A percentile compares a stretch with the other conserved stretches of the same genome.
These are phyloP conservation scores for Dasysyrphus tricinctus DNA, from an alignment of 2,888 invertebrate genomes.

Conservation along the genomic window DNA sequence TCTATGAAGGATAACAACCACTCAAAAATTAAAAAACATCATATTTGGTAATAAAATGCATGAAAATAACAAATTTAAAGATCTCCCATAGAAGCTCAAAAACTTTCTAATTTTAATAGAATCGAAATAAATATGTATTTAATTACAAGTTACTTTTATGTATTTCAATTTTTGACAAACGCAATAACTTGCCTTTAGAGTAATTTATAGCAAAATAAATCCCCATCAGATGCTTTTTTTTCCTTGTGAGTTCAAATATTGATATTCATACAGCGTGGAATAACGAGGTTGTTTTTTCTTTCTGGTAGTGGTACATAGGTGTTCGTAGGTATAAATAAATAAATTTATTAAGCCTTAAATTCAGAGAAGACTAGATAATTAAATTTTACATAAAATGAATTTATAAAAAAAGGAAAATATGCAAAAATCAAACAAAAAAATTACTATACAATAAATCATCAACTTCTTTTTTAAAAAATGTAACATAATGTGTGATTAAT, in stretches of 20 bases:
- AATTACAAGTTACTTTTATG: too few relatives aligned
- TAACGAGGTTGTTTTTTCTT: neutral
- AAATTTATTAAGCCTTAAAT: neutral
- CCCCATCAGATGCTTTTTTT: neutral
- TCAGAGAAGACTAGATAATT: neutral
- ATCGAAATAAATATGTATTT: too few relatives aligned
- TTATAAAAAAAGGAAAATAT: neutral
- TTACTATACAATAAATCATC: neutral
- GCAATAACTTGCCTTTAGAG: neutral
- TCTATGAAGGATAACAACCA: too few relatives aligned
- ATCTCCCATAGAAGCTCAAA: too few relatives aligned
- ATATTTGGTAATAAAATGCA: too few relatives aligned
- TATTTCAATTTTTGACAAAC: neutral
- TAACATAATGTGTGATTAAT: neutral
- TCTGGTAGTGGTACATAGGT: rapidly evolving
- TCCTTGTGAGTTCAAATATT: neutral
- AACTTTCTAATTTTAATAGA: too few relatives aligned
- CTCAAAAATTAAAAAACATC: too few relatives aligned
- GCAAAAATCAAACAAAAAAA: neutral
- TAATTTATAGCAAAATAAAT: neutral
- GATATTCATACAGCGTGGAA: neutral
- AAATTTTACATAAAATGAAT: neutral
- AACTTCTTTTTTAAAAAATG: too few relatives aligned
- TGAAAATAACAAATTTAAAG: too few relatives aligned
- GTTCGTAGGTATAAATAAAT: neutral